phyloP scores from a whole-genome alignment of 2,797 vertebrate species.

The Hylomyscus alleni region DNA sequence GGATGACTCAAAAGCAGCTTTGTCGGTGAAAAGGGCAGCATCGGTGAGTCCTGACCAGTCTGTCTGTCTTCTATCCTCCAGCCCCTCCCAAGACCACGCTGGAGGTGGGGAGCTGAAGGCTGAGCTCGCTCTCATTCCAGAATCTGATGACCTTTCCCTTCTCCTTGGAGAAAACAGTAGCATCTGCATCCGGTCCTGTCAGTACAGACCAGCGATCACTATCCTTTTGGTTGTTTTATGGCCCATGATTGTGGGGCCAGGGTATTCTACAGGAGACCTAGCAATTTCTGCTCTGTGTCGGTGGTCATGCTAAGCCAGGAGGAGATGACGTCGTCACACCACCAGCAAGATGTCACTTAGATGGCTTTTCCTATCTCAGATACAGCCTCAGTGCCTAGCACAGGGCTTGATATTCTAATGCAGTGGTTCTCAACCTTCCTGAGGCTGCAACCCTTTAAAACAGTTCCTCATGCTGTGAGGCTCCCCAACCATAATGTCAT shows the following conservation, averaged over 20 bases:
- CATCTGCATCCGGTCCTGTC: not conserved
- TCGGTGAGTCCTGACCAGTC: not conserved
- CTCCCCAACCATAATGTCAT: not conserved
- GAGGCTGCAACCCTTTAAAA: not conserved
- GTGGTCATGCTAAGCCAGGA: not conserved
- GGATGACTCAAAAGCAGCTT: not conserved
- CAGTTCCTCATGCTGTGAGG: not conserved
- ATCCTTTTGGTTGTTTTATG: too few relatives aligned
- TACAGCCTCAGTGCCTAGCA: not conserved
- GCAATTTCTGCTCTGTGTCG: not conserved
- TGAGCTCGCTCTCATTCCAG: not conserved
- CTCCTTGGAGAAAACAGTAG: not conserved
- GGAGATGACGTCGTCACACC: not conserved
- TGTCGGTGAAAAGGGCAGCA: not conserved
- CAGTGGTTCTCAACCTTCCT: too few relatives aligned
- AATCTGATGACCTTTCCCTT: not conserved
- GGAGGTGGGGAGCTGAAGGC: not conserved
- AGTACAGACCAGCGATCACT: not conserved
- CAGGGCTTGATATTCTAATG: not conserved
- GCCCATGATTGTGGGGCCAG: not conserved
- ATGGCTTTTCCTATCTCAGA: not conserved
- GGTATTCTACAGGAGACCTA: not conserved
- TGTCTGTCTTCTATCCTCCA: not conserved
- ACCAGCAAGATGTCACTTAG: not conserved
- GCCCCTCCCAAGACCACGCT: not conserved